Conservation (phyloP, 1,140 invertebrate genomes). For the Sycobia sp. region DNA sequence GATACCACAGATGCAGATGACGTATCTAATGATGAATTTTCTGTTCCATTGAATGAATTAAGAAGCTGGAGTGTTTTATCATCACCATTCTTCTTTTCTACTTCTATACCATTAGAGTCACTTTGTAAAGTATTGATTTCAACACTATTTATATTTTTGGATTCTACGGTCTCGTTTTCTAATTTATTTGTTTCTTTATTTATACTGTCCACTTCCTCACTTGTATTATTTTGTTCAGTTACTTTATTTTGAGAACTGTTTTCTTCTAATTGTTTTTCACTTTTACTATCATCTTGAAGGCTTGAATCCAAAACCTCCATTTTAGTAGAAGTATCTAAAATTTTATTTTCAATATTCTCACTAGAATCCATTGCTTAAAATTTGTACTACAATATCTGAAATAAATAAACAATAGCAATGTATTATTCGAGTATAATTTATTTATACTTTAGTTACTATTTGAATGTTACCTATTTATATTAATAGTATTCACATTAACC, state of each 20-base stretch:
- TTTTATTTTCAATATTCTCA: conserved; percentile 19
- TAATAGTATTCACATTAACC: conserved; percentile 33
- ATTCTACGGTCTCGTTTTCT: background rate
- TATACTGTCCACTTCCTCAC: background rate
- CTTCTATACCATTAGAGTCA: conserved; percentile 17
- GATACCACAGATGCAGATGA: background rate
- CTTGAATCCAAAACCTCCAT: conserved; percentile 21
- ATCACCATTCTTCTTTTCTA: conserved; percentile 11
- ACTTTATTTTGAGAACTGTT: conserved; percentile 7
- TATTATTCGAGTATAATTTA: conserved; percentile 24
- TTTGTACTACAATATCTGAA: conserved; percentile 7
- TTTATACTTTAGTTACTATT: conserved; percentile 26
- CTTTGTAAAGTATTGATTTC: conserved; percentile 28
- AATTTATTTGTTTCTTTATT: background rate
- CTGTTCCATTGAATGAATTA: conserved; percentile 8
- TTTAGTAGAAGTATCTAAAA: conserved; percentile 17
- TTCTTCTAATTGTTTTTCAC: conserved; percentile 12
- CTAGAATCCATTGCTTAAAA: conserved; percentile 26
- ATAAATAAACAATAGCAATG: conserved; percentile 10
- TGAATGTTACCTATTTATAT: conserved; percentile 15
- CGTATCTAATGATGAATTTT: conserved; percentile 12
- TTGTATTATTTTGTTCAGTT: conserved; percentile 14
- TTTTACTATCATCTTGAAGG: conserved; percentile 22
- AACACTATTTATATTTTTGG: conserved; percentile 14
- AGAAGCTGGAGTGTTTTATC: background rate